Base-by-base conservation (phyloP, 2,113 vertebrate species). In the Carlito syrichta region DNA sequence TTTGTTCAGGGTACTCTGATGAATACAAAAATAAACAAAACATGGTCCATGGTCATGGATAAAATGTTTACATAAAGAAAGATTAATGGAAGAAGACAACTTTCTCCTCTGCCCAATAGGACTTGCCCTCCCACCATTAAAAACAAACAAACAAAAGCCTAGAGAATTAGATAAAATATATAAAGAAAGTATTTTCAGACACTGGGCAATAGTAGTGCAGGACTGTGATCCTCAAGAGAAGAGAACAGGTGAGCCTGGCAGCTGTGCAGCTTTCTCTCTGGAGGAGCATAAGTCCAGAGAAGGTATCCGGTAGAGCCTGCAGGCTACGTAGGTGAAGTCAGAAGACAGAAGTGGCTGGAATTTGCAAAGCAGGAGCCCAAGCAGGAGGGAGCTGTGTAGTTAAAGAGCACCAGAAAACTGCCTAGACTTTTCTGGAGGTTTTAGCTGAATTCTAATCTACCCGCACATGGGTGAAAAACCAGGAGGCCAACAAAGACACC, bases 401-500 rank as follows among this genome's bases (percentile, higher is more conserved):
- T 25, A 25, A 56, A 38, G 62, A 16, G 35, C 35, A 50, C 38
- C 45, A 30, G 32, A 71, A 20, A 20, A 19, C 45, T 40, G 25
- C 22, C 6, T 2, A 2, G 50, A 8, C 43, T n/a, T 40, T 38
- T 27, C 48, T 50, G 38, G 50, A 22, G 69, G 16, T 23, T 48
- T 32, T 58, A 19, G 13, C 14, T 38, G 74, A n/a, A 25, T 23
- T 8, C 25, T 3, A 25, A 35, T 1, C 25, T 20, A 12, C 20
- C 7, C 1, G 6, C 10, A n/a, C 12, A 43, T 1, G 5, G 13
- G 68, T 25, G 16, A 23, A 11, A 74, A 8, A 5, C n/a, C 2
- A 10, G 25, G 22, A 23, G 6, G 43, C 4, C 38, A 14, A 2
- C 68, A 19, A 84, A 40, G 38, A 35, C 27, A 48, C 0, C 32